Evolutionary conservation across 2,888 invertebrate genomes (phyloP).

Genomic region (Electrophaes corylata): DNA sequence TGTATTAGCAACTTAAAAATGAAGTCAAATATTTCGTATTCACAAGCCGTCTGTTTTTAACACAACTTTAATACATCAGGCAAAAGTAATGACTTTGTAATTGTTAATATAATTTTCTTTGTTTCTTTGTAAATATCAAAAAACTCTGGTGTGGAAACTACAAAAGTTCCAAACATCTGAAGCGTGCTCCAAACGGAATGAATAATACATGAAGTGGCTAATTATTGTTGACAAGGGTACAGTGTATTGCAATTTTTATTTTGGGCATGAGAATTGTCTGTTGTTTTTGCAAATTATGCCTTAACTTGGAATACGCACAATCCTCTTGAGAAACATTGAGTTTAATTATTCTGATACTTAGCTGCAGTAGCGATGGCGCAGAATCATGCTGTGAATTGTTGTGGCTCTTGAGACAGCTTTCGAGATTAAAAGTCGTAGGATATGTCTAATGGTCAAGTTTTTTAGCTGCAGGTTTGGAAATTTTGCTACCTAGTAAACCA

Average conservation of each 20-base stretch:
- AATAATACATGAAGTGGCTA: slow-evolving; percentile 35
- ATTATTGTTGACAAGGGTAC: slow-evolving; percentile 37
- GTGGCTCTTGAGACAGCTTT: not conserved
- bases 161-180: slow-evolving; percentile 7
- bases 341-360: slow-evolving; percentile 5
- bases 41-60: slow-evolving; percentile 23
- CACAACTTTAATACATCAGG: slow-evolving; percentile 31
- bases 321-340: not conserved
- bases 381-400: not conserved
- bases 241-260: slow-evolving; percentile 18
- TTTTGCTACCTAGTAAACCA: too few species aligned
- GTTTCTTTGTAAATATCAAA: slow-evolving; percentile 28
- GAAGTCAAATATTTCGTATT: slow-evolving; percentile 11
- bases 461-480: too few species aligned
- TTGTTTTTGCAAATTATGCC: slow-evolving; percentile 9
- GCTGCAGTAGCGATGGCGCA: not conserved
- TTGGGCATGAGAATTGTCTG: slow-evolving; percentile 1
- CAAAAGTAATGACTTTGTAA: slow-evolving; percentile 29
- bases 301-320: slow-evolving; percentile 9
- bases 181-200: slow-evolving; percentile 12
- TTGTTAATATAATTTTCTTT: slow-evolving; percentile 18
- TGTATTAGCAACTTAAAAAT: not conserved
- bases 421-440: too few species aligned
- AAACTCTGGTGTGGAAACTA: slow-evolving; percentile 16
- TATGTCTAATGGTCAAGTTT: too few species aligned